phyloP scores from a whole-genome alignment of 2,113 vertebrate species.

The Todiramphus saurophagus region DNA sequence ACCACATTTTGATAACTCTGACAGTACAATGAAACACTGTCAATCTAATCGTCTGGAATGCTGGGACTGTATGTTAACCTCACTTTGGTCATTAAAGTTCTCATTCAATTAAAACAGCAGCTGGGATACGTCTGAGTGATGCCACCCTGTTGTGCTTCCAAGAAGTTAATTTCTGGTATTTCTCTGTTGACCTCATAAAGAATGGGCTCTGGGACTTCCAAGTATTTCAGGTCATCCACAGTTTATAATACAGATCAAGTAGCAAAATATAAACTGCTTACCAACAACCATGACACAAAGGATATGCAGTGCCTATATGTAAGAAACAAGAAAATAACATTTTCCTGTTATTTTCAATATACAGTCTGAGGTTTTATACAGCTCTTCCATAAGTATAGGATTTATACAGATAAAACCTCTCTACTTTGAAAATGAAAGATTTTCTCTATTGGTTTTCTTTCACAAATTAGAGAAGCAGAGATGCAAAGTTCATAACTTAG shows the following conservation, averaged over 20 bases:
- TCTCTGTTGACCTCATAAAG: neutral
- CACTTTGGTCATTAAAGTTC: constrained; percentile 49
- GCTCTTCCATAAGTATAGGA: neutral
- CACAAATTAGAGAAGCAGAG: neutral
- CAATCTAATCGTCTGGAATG: neutral
- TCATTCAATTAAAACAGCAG: constrained; percentile 18
- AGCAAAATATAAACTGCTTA: neutral
- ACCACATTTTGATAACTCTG: constrained; percentile 4
- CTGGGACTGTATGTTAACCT: neutral
- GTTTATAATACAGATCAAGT: neutral
- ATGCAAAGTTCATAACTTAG: neutral
- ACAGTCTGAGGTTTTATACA: neutral
- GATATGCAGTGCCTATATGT: neutral
- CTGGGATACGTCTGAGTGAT: neutral
- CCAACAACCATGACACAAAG: neutral
- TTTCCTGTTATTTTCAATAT: neutral
- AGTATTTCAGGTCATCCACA: neutral
- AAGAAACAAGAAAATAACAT: neutral
- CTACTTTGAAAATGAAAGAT: neutral
- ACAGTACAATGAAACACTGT: constrained; percentile 46
- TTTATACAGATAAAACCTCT: neutral
- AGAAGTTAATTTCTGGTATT: neutral
- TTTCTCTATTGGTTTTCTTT: neutral
- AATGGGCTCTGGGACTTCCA: neutral
- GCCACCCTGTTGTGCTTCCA: neutral